Base-by-base conservation (phyloP, 2,888 invertebrate genomes). In the Aelia acuminata region DNA sequence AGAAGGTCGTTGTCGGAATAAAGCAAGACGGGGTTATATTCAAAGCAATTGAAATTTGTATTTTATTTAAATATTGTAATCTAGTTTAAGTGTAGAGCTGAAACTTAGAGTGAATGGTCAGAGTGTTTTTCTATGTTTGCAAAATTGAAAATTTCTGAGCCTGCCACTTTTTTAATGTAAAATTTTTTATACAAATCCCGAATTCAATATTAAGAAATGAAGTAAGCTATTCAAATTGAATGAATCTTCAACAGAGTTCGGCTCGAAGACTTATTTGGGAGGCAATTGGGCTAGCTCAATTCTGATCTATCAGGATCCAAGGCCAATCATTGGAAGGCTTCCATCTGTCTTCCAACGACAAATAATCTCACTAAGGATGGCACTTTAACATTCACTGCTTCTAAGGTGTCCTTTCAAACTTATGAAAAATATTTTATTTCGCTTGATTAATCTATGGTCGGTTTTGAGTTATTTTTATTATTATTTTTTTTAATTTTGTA, bases 201-300 rank as follows among this genome's bases (percentile, higher is more conserved):
- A 49, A 49, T 8, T 0, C 53, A 3, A n/a, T 53, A 20, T 49
- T 49, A 49, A 18, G 15, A 3, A 49, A 49, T 49, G 49, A 18
- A 49, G 15, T 3, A 49, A 49, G 1, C 18, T 20, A 49, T 49
- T 49, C 20, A 49, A 49, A 26, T 26, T 3, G 13, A 26, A 31
- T 26, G 26, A 26, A 57, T 57, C 26, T 57, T 13, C 57, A n/a
- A 53, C n/a, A 0, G n/a, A 53, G 53, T 11, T 10, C 10, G n/a
- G 3, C n/a, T 1, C 3, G n/a, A 57, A 26, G 57, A 57, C 57
- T 57, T 26, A 26, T 57, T 57, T 57, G 57, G 57, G 13, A 57
- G 57, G 26, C 57, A 57, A 57, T 57, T 57, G 57, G 57, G 57
- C 57, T 15, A 57, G 57, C 57, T 57, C 57, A 57, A 57, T 57